Evolutionary conservation across 2,888 invertebrate genomes (phyloP).

Genomic region (Ramazzottius varieornatus): DNA sequence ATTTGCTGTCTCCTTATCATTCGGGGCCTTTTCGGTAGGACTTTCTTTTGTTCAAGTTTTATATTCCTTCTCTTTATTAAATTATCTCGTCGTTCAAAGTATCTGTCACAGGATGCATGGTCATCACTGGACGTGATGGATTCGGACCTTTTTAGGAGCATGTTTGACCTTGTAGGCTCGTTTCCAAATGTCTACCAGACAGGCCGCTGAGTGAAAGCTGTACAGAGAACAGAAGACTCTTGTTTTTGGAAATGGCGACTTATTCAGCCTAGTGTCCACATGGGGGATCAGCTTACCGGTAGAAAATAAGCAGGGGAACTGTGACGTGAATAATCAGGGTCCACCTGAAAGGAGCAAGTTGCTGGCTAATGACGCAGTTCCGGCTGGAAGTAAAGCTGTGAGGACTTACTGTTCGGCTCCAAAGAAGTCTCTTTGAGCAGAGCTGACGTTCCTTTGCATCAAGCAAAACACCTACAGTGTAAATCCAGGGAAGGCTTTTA

Average conservation of each 20-base stretch:
- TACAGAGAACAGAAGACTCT: neutral
- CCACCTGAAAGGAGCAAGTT: neutral
- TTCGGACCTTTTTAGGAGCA: no score
- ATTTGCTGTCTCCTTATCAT: no score
- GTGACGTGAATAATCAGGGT: neutral
- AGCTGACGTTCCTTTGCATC: neutral
- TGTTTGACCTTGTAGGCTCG: neutral
- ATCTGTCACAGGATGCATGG: no score
- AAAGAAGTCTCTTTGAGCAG: neutral
- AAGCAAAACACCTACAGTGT: neutral
- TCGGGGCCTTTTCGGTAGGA: no score
- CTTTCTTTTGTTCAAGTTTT: no score
- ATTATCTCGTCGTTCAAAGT: no score
- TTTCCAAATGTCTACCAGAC: neutral
- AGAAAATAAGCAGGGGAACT: neutral
- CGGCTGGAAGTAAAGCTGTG: no score
- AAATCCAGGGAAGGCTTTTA: no score
- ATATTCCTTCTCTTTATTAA: no score
- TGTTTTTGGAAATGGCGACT: neutral
- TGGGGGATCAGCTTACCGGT: conserved; percentile 2
- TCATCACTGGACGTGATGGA: no score
- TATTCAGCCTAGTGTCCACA: no score
- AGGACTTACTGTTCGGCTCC: neutral
- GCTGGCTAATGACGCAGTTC: neutral
- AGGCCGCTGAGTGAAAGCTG: neutral